A percentile compares a stretch with the other conserved stretches of the same genome.
These are phyloP conservation scores for Danionella dracula DNA, from an alignment of 2,797 vertebrate genomes.

Conservation along the genomic window DNA sequence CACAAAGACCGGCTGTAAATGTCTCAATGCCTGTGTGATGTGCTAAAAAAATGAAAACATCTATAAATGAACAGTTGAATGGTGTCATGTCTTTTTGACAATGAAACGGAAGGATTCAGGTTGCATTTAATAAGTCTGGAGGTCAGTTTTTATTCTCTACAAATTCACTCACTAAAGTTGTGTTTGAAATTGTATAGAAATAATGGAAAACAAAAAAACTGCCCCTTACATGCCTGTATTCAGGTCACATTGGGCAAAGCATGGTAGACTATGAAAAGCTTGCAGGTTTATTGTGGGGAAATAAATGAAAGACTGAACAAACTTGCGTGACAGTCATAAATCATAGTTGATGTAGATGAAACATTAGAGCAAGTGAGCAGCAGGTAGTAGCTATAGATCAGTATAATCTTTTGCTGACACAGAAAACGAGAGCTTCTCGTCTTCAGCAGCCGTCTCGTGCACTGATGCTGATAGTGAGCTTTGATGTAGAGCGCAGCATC, in stretches of 20 bases:
- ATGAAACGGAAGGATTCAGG: no score
- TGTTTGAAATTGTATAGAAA: no score
- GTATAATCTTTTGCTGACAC: conserved; percentile 36
- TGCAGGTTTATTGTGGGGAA: no score
- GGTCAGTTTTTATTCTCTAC: no score
- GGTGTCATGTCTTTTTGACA: no score
- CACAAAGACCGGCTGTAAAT: conserved; percentile 24
- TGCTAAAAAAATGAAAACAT: neutral
- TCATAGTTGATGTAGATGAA: conserved; percentile 47
- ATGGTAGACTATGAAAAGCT: no score
- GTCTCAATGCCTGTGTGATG: neutral
- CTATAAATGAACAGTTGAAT: no score
- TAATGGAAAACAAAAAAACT: no score
- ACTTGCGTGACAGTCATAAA: conserved; percentile 34
- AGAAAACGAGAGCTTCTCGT: conserved; percentile 44
- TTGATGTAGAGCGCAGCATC: conserved; percentile 44
- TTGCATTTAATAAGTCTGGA: no score
- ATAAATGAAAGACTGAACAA: conserved; percentile 23
- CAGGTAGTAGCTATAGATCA: conserved; percentile 39
- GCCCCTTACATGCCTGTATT: no score
- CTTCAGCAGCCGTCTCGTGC: conserved; percentile 34
- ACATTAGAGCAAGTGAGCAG: conserved; percentile 26
- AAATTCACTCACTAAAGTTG: no score
- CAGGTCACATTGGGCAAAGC: no score
- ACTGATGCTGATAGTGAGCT: conserved; percentile 42